Evolutionary conservation across 1,140 invertebrate genomes (phyloP).

Genomic region (Eumeta japonica): DNA sequence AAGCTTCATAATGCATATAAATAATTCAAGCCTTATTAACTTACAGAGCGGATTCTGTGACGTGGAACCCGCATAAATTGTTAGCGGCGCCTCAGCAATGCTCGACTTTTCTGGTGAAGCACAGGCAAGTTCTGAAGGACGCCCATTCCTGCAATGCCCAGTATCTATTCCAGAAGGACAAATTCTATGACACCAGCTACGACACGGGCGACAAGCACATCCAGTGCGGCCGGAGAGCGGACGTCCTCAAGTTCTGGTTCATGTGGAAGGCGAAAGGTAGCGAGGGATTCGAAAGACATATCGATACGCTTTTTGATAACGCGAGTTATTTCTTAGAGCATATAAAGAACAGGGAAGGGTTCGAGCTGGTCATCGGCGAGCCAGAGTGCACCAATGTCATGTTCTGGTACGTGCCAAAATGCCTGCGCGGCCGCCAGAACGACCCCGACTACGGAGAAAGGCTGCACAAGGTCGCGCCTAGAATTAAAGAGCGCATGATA

Average conservation of each 20-base stretch:
- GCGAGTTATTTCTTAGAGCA: constrained; percentile 69
- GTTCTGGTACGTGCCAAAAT: constrained; percentile 92
- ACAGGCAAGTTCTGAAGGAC: constrained; percentile 65
- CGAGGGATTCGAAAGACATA: constrained; percentile 73
- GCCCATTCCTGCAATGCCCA: constrained; percentile 73
- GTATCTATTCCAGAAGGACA: constrained; percentile 95
- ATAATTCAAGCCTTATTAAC: constrained; percentile 5
- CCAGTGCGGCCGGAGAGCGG: constrained; percentile 87
- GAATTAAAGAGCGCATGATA: constrained; percentile 93
- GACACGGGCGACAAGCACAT: constrained; percentile 95
- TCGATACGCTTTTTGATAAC: constrained; percentile 76
- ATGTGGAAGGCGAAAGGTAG: constrained; percentile 97
- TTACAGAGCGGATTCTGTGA: constrained; percentile 83
- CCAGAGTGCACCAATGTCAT: constrained; percentile 93
- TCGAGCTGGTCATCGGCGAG: constrained; percentile 71
- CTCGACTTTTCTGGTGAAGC: constrained; percentile 77
- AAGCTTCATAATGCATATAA: no score
- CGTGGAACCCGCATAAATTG: constrained; percentile 93
- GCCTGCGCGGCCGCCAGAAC: constrained; percentile 63
- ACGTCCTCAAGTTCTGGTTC: constrained; percentile 95
- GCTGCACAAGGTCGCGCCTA: constrained; percentile 82
- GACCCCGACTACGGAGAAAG: constrained; percentile 65
- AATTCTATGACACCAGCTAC: constrained; percentile 89
- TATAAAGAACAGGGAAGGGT: constrained; percentile 69
- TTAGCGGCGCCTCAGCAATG: constrained; percentile 88